Percentiles rank a stretch among this genome's conserved stretches.
Evolutionary conservation across 2,113 vertebrate species (phyloP).

Genomic region (Vicugna pacos): DNA sequence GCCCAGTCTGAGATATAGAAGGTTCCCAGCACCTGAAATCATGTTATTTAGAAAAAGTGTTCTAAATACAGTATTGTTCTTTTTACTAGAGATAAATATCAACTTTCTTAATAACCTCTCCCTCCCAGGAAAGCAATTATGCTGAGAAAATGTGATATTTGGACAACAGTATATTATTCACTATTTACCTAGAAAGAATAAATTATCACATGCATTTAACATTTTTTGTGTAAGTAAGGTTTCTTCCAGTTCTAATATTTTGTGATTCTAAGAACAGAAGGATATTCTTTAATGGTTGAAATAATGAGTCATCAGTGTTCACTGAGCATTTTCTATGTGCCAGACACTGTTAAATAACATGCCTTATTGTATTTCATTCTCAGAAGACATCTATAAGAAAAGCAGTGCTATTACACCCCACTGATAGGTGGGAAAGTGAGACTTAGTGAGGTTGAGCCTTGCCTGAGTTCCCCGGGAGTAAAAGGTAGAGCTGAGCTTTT

Average conservation of each 20-base stretch:
- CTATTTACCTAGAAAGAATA: neutral
- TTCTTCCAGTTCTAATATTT: slow-evolving; percentile 5
- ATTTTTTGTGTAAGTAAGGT: neutral
- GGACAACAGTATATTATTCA: neutral
- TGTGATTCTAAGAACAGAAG: neutral
- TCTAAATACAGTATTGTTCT: neutral
- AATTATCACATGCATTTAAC: neutral
- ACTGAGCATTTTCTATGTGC: neutral
- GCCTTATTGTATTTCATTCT: neutral
- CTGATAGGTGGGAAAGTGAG: neutral
- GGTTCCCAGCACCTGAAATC: neutral
- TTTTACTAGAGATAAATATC: neutral
- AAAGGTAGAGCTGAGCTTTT: neutral
- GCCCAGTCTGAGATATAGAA: neutral
- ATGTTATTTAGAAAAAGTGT: neutral
- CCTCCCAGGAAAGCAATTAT: neutral
- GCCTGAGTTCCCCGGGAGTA: neutral
- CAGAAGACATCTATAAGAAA: neutral
- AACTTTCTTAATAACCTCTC: neutral
- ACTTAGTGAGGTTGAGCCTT: neutral
- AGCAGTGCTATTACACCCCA: neutral
- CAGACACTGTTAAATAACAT: neutral
- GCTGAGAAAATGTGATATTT: neutral
- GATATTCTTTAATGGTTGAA: neutral
- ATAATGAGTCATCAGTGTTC: neutral